Conservation (phyloP, 2,113 vertebrate species). For the Mastomys coucha region DNA sequence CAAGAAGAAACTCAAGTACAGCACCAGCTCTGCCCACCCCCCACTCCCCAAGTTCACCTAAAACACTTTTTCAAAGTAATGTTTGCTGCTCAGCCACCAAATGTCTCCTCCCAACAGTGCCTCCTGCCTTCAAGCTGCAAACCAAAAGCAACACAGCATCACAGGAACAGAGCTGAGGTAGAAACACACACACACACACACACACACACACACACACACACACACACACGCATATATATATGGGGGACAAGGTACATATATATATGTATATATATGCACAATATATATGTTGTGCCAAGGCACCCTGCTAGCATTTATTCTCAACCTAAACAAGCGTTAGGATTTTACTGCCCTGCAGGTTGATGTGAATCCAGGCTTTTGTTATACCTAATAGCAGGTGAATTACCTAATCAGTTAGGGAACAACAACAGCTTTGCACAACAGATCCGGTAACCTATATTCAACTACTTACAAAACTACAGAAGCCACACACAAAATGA, state of each 20-base stretch:
- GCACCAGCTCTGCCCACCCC: neutral
- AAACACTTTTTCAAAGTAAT: neutral
- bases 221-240: no score
- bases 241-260: no score
- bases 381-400: slow-evolving; percentile 38
- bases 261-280: no score
- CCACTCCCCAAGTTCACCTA: neutral
- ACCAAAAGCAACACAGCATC: slow-evolving; percentile 9
- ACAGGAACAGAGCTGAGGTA: slow-evolving; percentile 9
- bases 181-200: neutral
- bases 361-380: slow-evolving; percentile 23
- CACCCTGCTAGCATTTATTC: neutral
- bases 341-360: slow-evolving; percentile 54
- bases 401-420: slow-evolving; percentile 47
- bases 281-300: neutral
- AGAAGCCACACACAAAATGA: neutral
- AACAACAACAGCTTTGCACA: neutral
- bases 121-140: neutral
- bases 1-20: slow-evolving; percentile 53
- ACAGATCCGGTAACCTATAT: slow-evolving; percentile 53
- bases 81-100: neutral
- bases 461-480: slow-evolving; percentile 43
- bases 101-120: neutral
- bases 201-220: no score
- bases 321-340: slow-evolving; percentile 37